Base-by-base conservation (phyloP, 1,140 invertebrate species). In the Colletes gigas region DNA sequence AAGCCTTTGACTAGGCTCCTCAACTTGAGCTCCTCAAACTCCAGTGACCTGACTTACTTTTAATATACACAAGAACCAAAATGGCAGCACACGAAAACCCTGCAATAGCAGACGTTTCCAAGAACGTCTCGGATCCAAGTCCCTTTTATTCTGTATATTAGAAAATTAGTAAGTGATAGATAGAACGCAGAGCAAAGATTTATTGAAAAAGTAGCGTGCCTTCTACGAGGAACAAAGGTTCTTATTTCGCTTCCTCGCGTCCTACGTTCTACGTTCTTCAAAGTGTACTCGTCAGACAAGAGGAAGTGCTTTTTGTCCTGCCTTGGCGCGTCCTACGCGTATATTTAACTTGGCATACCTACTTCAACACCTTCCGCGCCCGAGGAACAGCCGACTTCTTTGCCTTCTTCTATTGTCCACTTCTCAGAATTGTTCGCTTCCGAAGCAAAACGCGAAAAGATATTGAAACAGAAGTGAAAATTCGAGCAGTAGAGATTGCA, bases 261-360 rank as follows among this genome's bases (percentile, higher is more conserved):
- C 83, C 78, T 86, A 84, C 84, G 83, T 82, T 86, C 83, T 21
- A 62, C 60, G 63, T 57, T 63, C 65, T 47, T 79, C 59, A 71
- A 76, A 83, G 84, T 83, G 68, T 83, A 86, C 81, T 75, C 77
- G 71, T 78, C 73, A 67, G 72, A 80, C 73, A 74, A 83, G 78
- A 84, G 82, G 78, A 82, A 79, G 72, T 62, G 80, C 82, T 87
- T 87, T 87, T 84, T 87, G 75, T 84, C 80, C 72, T 79, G 76
- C 78, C 82, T 30, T 71, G 15, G 68, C 59, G 77, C 84, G 50
- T 87, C 82, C 86, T 84, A 84, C 85, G 82, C 82, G 82, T 84
- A 86, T 87, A 87, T 87, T 86, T 87, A 84, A 87, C 82, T 82
- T 82, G 76, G 82, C 84, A 80, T 87, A 81, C 81, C 81, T 84